phyloP scores from a whole-genome alignment of 1,140 invertebrate genomes.

The Drosophila ohnishii region DNA sequence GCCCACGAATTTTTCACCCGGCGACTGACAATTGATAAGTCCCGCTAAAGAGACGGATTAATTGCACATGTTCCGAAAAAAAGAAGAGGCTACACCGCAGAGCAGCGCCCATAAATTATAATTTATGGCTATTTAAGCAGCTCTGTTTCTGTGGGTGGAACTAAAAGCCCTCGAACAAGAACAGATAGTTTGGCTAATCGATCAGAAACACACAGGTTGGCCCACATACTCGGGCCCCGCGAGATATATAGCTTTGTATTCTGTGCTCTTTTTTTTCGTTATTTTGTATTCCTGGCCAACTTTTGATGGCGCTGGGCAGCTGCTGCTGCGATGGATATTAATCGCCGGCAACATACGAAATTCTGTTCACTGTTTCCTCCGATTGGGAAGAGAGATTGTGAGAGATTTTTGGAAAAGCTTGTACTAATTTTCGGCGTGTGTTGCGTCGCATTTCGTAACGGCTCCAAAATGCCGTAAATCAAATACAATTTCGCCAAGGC shows the following conservation, averaged over 20 bases:
- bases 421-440: conserved; percentile 65
- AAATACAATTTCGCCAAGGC: conserved; percentile 61
- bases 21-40: conserved; percentile 77
- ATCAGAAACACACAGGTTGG: conserved; percentile 70
- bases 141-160: conserved; percentile 64
- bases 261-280: conserved; percentile 39
- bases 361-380: conserved; percentile 42
- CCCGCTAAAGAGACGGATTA: conserved; percentile 74
- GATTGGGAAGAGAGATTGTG: not conserved
- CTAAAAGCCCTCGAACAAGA: conserved; percentile 62
- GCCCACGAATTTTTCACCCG: conserved; percentile 45
- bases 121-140: conserved; percentile 80
- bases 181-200: conserved; percentile 65
- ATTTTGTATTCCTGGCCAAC: conserved; percentile 41
- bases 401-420: conserved; percentile 46
- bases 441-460: conserved; percentile 75
- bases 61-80: conserved; percentile 72
- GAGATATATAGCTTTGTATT: conserved; percentile 51
- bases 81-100: conserved; percentile 24
- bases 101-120: conserved; percentile 71
- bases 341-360: conserved; percentile 69
- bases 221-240: conserved; percentile 37
- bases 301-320: conserved; percentile 76
- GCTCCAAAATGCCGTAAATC: conserved; percentile 76
- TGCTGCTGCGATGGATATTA: conserved; percentile 76